Percentiles rank a stretch among this genome's conserved stretches.
phyloP scores from a whole-genome alignment of 2,113 vertebrate genomes.

The Indicator indicator region DNA sequence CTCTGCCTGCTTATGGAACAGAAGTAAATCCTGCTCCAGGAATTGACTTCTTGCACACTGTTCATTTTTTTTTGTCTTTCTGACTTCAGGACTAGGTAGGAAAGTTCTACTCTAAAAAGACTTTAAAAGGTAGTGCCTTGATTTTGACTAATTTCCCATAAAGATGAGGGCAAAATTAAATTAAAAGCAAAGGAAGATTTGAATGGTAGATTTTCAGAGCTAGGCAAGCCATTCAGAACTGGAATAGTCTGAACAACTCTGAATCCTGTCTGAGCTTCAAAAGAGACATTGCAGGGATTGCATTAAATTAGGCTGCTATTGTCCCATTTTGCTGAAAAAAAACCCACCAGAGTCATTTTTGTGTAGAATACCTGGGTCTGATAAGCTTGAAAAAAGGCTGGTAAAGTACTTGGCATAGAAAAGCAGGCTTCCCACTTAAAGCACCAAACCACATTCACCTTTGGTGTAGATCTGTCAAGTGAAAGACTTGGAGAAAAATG shows the following conservation, averaged over 20 bases:
- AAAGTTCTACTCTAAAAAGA: background rate
- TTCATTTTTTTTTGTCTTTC: background rate
- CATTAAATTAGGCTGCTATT: background rate
- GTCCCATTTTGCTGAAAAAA: background rate
- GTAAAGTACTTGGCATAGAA: background rate
- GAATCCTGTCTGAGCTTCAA: conserved; percentile 20
- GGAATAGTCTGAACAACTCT: background rate
- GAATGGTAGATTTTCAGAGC: background rate
- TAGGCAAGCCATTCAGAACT: background rate
- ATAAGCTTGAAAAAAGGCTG: background rate
- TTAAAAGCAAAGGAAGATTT: background rate
- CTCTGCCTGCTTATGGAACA: background rate
- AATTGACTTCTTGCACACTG: background rate
- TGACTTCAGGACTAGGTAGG: background rate
- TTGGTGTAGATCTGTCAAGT: background rate
- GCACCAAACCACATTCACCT: background rate
- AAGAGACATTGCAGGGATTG: background rate
- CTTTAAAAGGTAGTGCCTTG: background rate
- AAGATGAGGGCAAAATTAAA: background rate
- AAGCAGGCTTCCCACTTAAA: conserved; percentile 12
- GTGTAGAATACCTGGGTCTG: background rate
- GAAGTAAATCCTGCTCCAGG: background rate
- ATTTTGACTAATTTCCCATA: background rate
- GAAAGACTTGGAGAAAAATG: background rate
- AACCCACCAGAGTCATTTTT: background rate